Conservation (phyloP, 2,113 vertebrate species). For the Amazona guildingii region DNA sequence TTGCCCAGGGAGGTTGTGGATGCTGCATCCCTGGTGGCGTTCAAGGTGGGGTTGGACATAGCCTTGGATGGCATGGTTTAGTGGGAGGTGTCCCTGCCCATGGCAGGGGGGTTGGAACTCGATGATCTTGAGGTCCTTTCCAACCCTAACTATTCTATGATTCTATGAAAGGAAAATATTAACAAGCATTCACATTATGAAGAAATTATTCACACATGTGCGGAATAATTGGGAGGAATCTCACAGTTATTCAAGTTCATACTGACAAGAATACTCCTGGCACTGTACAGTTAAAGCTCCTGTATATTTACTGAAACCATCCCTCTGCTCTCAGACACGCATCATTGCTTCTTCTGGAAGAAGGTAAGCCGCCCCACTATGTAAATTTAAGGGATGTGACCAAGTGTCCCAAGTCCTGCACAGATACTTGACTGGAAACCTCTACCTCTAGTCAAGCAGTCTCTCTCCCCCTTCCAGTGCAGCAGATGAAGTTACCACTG, state of each 20-base stretch:
- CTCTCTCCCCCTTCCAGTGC: background rate
- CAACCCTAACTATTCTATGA: too few relatives aligned
- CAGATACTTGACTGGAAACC: background rate
- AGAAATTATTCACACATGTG: background rate
- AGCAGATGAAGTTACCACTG: background rate
- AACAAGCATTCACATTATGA: background rate
- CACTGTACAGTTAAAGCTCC: background rate
- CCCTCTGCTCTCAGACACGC: background rate
- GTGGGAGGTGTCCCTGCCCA: too few relatives aligned
- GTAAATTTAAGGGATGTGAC: background rate
- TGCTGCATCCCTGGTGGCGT: too few relatives aligned
- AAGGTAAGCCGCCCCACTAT: background rate
- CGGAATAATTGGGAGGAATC: background rate
- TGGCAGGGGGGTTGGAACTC: too few relatives aligned
- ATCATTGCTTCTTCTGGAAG: background rate
- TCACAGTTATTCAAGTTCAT: background rate
- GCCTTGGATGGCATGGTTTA: too few relatives aligned
- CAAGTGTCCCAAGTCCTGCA: background rate
- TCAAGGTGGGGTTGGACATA: too few relatives aligned
- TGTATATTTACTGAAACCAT: background rate
- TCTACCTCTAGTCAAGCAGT: background rate
- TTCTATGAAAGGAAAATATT: background rate
- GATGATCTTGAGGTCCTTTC: too few relatives aligned
- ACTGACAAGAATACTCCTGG: background rate
- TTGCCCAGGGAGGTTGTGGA: too few relatives aligned